A percentile compares a stretch with the other conserved stretches of the same genome.
Conservation (phyloP, 1,140 invertebrate genomes). For the Drosophila orena region DNA sequence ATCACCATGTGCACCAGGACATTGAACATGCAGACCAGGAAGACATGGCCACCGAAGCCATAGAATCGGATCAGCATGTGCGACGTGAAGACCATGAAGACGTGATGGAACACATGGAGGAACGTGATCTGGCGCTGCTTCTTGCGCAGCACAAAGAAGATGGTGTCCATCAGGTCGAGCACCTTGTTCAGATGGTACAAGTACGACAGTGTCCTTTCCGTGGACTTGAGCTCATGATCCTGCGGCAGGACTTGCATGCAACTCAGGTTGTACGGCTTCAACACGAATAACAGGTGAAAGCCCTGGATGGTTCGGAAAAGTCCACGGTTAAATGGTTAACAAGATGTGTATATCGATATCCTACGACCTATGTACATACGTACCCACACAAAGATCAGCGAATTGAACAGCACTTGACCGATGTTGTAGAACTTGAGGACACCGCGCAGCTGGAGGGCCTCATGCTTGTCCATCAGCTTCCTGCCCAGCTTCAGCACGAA, state of each 20-base stretch:
- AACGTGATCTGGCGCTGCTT: constrained; percentile 44
- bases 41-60: constrained; percentile 87
- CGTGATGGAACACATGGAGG: constrained; percentile 85
- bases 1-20: constrained; percentile 24
- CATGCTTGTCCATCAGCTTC: constrained; percentile 91
- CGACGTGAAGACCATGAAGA: constrained; percentile 70
- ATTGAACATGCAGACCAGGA: constrained; percentile 14
- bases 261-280: constrained; percentile 24
- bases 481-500: constrained; percentile 88
- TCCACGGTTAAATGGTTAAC: not conserved
- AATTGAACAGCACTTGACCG: constrained; percentile 86
- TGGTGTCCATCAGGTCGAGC: constrained; percentile 46
- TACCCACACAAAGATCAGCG: constrained; percentile 19
- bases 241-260: constrained; percentile 32
- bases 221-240: constrained; percentile 32
- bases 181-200: constrained; percentile 51
- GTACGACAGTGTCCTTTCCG: constrained; percentile 31
- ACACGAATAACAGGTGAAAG: constrained; percentile 9
- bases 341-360: no score
- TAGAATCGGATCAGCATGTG: constrained; percentile 8
- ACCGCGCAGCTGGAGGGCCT: constrained; percentile 91
- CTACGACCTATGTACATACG: constrained; percentile 1
- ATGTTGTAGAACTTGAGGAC: constrained; percentile 92
- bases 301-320: not conserved
- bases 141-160: constrained; percentile 61